A percentile compares a stretch with the other conserved stretches of the same genome.
Conservation (phyloP, 2,797 vertebrate species). For the Tenualosa ilisha region DNA sequence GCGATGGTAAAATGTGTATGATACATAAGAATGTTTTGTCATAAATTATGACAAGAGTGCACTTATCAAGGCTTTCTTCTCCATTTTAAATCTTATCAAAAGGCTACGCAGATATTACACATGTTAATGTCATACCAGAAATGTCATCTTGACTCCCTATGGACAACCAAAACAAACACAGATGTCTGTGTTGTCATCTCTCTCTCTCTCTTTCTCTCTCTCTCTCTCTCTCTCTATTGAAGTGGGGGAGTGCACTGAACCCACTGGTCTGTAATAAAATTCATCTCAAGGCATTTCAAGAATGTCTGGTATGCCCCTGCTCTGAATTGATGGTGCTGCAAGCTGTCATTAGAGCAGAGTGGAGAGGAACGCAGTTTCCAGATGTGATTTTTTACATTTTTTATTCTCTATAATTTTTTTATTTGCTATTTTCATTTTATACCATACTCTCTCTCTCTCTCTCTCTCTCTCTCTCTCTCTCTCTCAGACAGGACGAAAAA, state of each 20-base stretch:
- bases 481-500: neutral
- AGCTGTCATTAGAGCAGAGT: neutral
- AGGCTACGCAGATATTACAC: neutral
- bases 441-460: neutral
- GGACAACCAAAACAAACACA: slow-evolving; percentile 3
- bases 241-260: neutral
- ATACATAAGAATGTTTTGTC: neutral
- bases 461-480: neutral
- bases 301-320: neutral
- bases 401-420: too few species aligned
- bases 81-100: neutral
- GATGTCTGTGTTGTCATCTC: neutral
- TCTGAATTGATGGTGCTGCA: neutral
- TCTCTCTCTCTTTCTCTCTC: neutral
- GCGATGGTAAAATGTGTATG: too few species aligned
- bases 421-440: too few species aligned
- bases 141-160: neutral
- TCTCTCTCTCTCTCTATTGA: too few species aligned
- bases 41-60: neutral
- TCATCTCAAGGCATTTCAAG: neutral
- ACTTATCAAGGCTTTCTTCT: neutral
- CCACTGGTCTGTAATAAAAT: neutral
- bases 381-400: neutral
- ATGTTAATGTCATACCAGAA: neutral
- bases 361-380: neutral